Base-by-base conservation (phyloP, 2,888 invertebrate genomes). In the Sepioteuthis lessoniana region DNA sequence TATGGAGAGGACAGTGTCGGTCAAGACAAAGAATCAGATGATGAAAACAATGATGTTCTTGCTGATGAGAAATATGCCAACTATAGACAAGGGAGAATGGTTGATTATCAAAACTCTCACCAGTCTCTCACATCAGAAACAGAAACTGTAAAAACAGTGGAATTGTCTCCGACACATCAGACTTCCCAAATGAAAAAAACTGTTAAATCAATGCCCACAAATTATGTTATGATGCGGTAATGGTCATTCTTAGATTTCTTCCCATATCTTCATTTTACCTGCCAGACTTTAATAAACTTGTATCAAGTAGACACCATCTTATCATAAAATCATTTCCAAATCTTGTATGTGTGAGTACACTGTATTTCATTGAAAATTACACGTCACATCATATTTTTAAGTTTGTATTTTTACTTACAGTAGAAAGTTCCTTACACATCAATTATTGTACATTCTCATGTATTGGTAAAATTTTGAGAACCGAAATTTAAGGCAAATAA, bases 1-100 rank as follows among this genome's bases (percentile, higher is more conserved):
- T 55, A 92, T n/a, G 91, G 35, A 93, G 94, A 95, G n/a, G 90
- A 50, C 28, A 93, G 95, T 28, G 95, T 94, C 94, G 94, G 95
- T 5, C 95, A 95, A 19, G 95, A 95, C 94, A 93, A 95, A 50
- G 94, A 94, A 50, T 42, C 42, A 2, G 94, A 94, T 21, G 92
- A 93, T 46, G 95, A 94, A 37, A 93, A n/a, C 38, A 47, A 76
- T 60, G 90, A 91, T 21, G 93, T 38, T 91, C 94, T 94, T 93
- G 94, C 76, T 35, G 35, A 93, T 47, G 60, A 47, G 25, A 94
- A 60, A 8, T 50, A 91, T 94, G n/a, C 31, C 42, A 50, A 50
- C 7, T 55, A 50, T 50, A 94, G 46, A 37, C 90, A 94, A 47
- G 19, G 46, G n/a, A 92, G 7, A n/a, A n/a, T 47, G 37, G 42